Base-by-base conservation (phyloP, 2,797 vertebrate genomes). In the Phrynocephalus forsythii region DNA sequence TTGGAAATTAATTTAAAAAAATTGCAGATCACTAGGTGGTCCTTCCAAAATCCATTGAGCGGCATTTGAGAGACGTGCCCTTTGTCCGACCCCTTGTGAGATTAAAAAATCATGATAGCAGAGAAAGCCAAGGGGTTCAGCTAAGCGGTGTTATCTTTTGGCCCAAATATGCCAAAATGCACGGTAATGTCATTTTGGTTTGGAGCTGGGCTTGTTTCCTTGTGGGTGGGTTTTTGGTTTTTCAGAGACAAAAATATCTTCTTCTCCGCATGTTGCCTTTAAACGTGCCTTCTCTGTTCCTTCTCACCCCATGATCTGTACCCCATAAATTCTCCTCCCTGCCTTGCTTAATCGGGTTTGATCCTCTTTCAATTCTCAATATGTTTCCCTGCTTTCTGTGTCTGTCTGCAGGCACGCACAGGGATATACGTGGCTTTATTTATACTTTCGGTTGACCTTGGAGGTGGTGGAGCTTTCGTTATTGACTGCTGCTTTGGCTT, bases 281-380 rank as follows among this genome's bases (percentile, higher is more conserved):
- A 80, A 79, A 73, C 81, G 50, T 56, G 50, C 9, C 44, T 7
- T 52, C n/a, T 20, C 6, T 73, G 44, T 15, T 15, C 6, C 28
- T n/a, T 15, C 6, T 5, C 56, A 68, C 28, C 28, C 4, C 6
- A 4, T 10, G 75, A 33, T 56, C 48, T 56, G 22, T 11, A 24
- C 6, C 20, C 28, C 15, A 16, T n/a, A 5, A 16, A 26, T 79
- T 44, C 68, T 79, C 50, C 69, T 11, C 38, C 52, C 69, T 38
- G 38, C 13, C 63, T 69, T 6, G 24, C 30, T 60, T 84, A 73
- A 78, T 89, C 84, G 11, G 52, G 22, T 15, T 69, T 69, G 52
- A 86, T 89, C 84, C 84, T 86, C 83, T 86, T 89, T 82, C 24
- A 82, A 56, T 84, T 66, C 48, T 28, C 38, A n/a, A 52, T 86